Base-by-base conservation (phyloP, 2,888 invertebrate species). In the Diabrotica balteata region DNA sequence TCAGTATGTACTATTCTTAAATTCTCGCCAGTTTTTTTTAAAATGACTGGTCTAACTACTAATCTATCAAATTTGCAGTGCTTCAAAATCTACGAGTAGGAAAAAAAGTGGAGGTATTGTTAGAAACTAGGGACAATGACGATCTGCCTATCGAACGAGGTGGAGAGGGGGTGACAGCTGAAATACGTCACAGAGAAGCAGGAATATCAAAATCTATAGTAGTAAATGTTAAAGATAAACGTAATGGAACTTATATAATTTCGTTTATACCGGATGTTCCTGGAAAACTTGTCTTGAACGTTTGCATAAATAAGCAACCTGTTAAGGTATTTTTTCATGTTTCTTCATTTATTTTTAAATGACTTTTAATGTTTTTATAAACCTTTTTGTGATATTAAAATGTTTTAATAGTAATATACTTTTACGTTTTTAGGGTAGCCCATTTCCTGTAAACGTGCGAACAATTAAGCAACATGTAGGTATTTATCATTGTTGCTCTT, bases 401-500 rank as follows among this genome's bases (percentile, higher is more conserved):
- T 32, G 0, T 32, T 32, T 32, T 32, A 4, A 32, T 32, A 32
- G 4, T 32, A 0, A 0, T 32, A 4, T 32, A 32, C 32, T 1
- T 32, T 32, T 32, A 32, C 4, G 67, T 22, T 73, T 79, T 80
- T 81, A 91, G 91, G 91, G 90, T 60, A 91, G 90, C 79, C 92
- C 92, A 7, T 91, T 89, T 80, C 85, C 87, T 1, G 87, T 91
- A 62, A 85, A 86, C 43, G 91, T 90, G 0, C 87, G 90, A n/a
- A 87, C 88, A 6, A 84, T 88, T 50, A 86, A 88, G 59, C 87
- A 88, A 0, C 93, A 93, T 81, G 85, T 85, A 58, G 94, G 93
- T 0, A 88, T 89, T 75, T 93, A 87, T 85, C 93, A 93, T 82
- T 94, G 93, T 79, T 94, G 93, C 80, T 88, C 91, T 43, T 93